Evolutionary conservation across 1,140 invertebrate species (phyloP).

Genomic region (Harpegnathos saltator): DNA sequence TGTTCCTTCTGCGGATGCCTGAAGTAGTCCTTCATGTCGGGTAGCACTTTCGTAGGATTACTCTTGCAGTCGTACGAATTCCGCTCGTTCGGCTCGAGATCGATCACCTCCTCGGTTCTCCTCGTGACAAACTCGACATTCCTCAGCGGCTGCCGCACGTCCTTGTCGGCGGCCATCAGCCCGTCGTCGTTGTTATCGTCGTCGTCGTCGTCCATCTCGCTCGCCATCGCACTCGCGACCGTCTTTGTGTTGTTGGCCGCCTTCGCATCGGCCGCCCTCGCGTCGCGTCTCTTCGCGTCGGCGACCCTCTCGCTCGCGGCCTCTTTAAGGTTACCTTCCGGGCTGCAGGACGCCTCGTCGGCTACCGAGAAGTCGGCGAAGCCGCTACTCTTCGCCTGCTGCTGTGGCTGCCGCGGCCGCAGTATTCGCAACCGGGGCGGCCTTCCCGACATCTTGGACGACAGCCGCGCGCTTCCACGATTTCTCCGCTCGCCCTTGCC

Average conservation of each 20-base stretch:
- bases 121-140: neutral
- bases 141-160: slow-evolving; percentile 7
- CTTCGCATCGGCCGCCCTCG: slow-evolving; percentile 54
- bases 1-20: slow-evolving; percentile 88
- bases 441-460: slow-evolving; percentile 72
- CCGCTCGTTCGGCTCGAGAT: slow-evolving; percentile 63
- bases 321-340: slow-evolving; percentile 70
- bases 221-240: slow-evolving; percentile 2
- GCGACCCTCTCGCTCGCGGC: slow-evolving; percentile 29
- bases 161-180: slow-evolving; percentile 44
- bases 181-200: slow-evolving; percentile 64
- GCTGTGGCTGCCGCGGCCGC: slow-evolving; percentile 69
- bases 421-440: slow-evolving; percentile 77
- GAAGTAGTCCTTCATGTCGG: slow-evolving; percentile 88
- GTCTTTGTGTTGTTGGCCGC: too few relatives aligned
- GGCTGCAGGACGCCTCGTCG: neutral
- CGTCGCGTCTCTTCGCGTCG: slow-evolving; percentile 6
- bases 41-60: slow-evolving; percentile 74
- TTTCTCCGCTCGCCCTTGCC: slow-evolving; percentile 48
- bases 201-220: slow-evolving; percentile 40
- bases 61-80: slow-evolving; percentile 80
- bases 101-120: slow-evolving; percentile 50
- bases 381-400: neutral
- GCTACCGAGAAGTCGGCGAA: neutral
- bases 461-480: slow-evolving; percentile 54